Evolutionary conservation across 2,888 invertebrate species (phyloP).

Genomic region (Lasioglossum vierecki): DNA sequence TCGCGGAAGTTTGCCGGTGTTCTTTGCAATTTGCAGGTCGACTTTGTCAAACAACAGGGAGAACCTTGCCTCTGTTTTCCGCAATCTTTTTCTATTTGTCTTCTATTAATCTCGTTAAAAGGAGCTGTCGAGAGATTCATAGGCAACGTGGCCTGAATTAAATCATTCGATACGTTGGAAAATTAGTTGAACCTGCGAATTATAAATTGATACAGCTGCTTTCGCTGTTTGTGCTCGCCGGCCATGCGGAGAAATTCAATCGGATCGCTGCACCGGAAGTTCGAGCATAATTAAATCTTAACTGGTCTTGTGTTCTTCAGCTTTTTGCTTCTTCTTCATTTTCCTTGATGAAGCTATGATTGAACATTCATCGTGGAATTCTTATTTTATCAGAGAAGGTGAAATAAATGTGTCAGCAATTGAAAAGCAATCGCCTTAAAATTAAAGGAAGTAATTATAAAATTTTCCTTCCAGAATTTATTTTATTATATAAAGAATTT

Average conservation of each 20-base stretch:
- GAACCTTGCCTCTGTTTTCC: background rate
- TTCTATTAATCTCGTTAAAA: background rate
- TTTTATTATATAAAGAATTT: background rate
- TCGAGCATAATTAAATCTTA: background rate
- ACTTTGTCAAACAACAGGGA: background rate
- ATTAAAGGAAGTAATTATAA: background rate
- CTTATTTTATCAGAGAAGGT: background rate
- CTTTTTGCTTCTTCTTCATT: background rate
- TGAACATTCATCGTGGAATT: background rate
- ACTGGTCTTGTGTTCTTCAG: background rate
- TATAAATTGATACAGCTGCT: background rate
- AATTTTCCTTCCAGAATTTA: background rate
- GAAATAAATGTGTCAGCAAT: background rate
- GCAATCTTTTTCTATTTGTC: background rate
- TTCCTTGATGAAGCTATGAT: background rate
- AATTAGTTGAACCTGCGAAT: background rate
- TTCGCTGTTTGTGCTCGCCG: background rate
- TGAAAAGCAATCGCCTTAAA: background rate
- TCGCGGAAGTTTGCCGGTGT: conserved; percentile 25
- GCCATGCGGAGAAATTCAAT: background rate
- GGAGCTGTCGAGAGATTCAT: background rate
- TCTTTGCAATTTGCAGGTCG: conserved; percentile 35
- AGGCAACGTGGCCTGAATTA: background rate
- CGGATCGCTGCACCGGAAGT: background rate
- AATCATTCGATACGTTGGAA: too few relatives aligned